Conservation (phyloP, 1,140 invertebrate genomes). For the Argopecten irradians region DNA sequence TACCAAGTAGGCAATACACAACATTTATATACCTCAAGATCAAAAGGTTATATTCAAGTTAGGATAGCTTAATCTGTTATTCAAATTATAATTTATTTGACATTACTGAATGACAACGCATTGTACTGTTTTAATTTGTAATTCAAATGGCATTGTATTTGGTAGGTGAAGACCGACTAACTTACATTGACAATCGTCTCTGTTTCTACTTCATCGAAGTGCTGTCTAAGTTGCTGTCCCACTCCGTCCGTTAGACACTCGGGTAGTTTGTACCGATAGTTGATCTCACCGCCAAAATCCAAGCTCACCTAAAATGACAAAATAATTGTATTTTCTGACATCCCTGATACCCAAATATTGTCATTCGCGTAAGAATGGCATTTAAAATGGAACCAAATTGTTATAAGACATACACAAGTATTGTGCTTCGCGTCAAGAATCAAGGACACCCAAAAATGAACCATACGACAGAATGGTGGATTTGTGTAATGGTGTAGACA, state of each 20-base stretch:
- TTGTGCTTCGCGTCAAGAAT: too few species aligned
- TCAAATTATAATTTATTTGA: neutral
- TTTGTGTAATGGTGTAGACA: too few species aligned
- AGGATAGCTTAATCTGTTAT: neutral
- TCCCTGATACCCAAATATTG: too few species aligned
- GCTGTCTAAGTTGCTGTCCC: slow-evolving; percentile 60
- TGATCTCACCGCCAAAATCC: slow-evolving; percentile 25
- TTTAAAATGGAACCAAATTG: neutral
- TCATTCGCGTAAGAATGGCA: neutral
- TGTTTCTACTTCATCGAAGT: slow-evolving; percentile 59
- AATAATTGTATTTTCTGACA: neutral
- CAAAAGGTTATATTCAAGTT: slow-evolving; percentile 29
- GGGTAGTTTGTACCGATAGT: slow-evolving; percentile 55
- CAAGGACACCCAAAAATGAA: too few species aligned
- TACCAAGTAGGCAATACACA: neutral
- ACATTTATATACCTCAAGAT: too few species aligned
- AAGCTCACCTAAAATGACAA: slow-evolving; percentile 25
- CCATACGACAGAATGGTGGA: too few species aligned
- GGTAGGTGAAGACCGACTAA: neutral
- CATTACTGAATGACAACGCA: neutral
- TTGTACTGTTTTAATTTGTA: neutral
- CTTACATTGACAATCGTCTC: slow-evolving; percentile 60
- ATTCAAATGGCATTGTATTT: neutral
- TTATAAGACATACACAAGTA: neutral
- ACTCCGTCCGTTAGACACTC: slow-evolving; percentile 64